Base-by-base conservation (phyloP, 1,140 invertebrate species). In the Amyelois transitella region DNA sequence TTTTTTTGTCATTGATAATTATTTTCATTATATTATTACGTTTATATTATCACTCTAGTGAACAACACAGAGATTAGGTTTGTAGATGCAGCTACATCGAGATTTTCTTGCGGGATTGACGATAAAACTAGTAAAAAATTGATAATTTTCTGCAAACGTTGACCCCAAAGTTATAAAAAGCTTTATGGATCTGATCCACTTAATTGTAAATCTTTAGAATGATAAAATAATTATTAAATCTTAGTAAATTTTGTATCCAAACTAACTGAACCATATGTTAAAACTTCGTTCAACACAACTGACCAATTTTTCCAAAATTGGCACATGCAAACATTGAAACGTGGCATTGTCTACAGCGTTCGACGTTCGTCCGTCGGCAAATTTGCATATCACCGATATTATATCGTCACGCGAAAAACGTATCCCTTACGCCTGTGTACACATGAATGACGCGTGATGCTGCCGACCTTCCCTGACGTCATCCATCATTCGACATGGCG, bases 311-410 rank as follows among this genome's bases (percentile, higher is more conserved):
- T 45, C 45, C 32, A 47, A 38, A 47, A 8, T 12, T 38, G 38
- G 53, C 58, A 49, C 44, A 18, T 51, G 45, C 3, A 48, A 48
- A 21, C 45, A 48, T 48, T 17, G 20, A 21, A 48, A 48, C 6
- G 4, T 1, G 1, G 18, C 55, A 74, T 72, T 77, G 69, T 68
- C 63, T 64, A 66, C 66, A 51, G 48, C 66, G 58, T 74, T 76
- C 77, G 75, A 77, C 74, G 67, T 57, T 64, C 70, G 62, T 56
- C 66, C 69, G 79, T 75, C 72, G 74, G 67, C 67, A 69, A 84
- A 86, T 87, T 85, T 85, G 84, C 84, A 87, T 87, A 86, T 86
- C 84, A 84, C 84, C 84, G 66, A 87, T 87, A 87, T 87, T 83
- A 87, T 87, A 87, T 83, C 82, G 81, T 86, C 84, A 85, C 79